Evolutionary conservation across 2,113 vertebrate species (phyloP), one percentile per base, ranked within the genome.

Genomic region (Hippocampus comes): DNA sequence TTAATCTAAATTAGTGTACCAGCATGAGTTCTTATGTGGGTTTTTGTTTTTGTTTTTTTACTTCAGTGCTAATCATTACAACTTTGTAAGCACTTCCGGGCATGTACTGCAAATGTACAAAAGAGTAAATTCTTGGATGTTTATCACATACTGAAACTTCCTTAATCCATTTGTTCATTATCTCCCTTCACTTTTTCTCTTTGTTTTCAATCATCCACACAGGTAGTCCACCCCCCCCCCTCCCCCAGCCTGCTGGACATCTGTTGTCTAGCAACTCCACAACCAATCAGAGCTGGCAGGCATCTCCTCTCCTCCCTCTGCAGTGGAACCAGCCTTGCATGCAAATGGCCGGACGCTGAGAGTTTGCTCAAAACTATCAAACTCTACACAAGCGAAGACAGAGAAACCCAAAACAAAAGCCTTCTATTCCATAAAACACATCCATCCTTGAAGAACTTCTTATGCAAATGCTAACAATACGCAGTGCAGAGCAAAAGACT

Each of bases 181-280:
- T 78, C 79, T 64, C 68, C 57, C 76, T 70, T 69, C 67, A 67
- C 71, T 75, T 80, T 77, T 80, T 66, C n/a, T 75, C 63, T 70
- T 63, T 59, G 67, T 63, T 73, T 68, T 72, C 79, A 65, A 68
- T 84, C 79, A 85, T 88, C 89, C 89, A 92, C 91, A 38, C 6
- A 92, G 91, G 91, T 92, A 92, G 85, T 82, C 85, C 80, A 86
- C 85, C 88, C 89, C 86, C 5, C 27, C 27, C 27, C 27, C 27
- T 1, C 27, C 27, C 27, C 80, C 86, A 87, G 86, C 76, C 64
- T 71, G 71, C 89, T 89, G 89, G 91, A 92, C 91, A 92, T 92
- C 91, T 92, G 91, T 92, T 92, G 91, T 92, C 91, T 92, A 92
- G 91, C 91, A 92, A 92, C 91, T 90, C 87, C 85, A 88, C 78